These are phyloP conservation scores for Proisotoma minuta DNA, from an alignment of 2,888 invertebrate genomes.

Conservation along the genomic window DNA sequence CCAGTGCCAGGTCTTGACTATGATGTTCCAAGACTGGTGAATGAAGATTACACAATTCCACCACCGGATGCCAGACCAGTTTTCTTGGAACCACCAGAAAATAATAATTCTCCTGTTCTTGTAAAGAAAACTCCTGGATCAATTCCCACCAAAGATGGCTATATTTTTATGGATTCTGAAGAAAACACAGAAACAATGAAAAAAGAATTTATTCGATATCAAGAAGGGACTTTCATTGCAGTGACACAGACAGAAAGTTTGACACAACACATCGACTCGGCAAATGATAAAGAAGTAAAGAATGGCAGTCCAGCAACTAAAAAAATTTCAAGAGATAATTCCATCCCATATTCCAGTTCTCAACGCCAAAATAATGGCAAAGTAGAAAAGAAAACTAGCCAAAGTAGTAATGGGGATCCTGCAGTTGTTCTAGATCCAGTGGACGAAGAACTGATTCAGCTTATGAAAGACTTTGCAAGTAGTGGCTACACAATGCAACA, in stretches of 20 bases:
- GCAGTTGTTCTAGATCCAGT: slow-evolving; percentile 28
- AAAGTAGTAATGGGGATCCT: slow-evolving; percentile 1
- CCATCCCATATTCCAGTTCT: too few species aligned
- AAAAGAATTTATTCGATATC: not conserved
- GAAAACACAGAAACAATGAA: not conserved
- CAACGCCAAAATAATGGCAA: too few species aligned
- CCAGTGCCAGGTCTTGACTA: slow-evolving; percentile 22
- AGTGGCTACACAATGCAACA: slow-evolving; percentile 73
- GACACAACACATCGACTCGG: not conserved
- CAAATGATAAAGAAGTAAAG: not conserved
- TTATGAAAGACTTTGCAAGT: slow-evolving; percentile 83
- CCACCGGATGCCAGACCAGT: slow-evolving; percentile 34
- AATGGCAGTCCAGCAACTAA: too few species aligned
- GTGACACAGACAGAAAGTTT: not conserved
- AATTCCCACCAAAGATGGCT: slow-evolving; percentile 22
- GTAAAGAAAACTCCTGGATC: slow-evolving; percentile 12
- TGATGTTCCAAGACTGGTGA: slow-evolving; percentile 27
- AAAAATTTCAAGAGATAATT: too few species aligned
- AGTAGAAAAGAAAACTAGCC: not conserved
- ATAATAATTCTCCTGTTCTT: slow-evolving; percentile 12
- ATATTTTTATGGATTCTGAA: slow-evolving; percentile 26
- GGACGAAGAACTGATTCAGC: slow-evolving; percentile 71
- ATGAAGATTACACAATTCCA: slow-evolving; percentile 35
- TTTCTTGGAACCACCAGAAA: not conserved
- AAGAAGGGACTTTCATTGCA: not conserved